Percentiles rank a stretch among this genome's conserved stretches.
Evolutionary conservation across 2,113 vertebrate genomes (phyloP).

Genomic region (Callionymus lyra): DNA sequence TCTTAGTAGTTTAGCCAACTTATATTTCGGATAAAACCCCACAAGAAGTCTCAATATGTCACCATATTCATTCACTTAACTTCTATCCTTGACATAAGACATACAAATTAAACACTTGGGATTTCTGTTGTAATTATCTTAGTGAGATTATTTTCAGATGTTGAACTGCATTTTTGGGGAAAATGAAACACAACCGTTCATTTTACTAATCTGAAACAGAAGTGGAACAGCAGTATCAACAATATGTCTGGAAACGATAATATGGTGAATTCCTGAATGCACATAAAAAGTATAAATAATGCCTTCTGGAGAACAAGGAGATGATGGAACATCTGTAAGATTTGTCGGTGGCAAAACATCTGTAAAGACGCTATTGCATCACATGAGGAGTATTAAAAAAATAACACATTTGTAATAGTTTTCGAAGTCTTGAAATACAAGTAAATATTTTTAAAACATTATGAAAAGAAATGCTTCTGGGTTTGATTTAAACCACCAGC

Average conservation of each 20-base stretch:
- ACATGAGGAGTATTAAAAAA: neutral
- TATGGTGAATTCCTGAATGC: neutral
- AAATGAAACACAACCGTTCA: neutral
- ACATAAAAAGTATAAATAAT: neutral
- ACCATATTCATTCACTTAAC: too few species aligned
- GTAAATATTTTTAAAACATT: neutral
- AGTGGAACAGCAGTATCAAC: neutral
- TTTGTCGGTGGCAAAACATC: too few species aligned
- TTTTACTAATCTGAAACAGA: neutral
- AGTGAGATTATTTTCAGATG: too few species aligned
- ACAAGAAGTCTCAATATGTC: too few species aligned
- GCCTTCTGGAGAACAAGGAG: neutral
- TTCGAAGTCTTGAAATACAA: neutral
- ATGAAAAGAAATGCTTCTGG: neutral
- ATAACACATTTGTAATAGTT: neutral
- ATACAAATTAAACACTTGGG: too few species aligned
- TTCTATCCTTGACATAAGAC: too few species aligned
- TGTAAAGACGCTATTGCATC: too few species aligned
- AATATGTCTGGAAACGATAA: slow-evolving; percentile 5
- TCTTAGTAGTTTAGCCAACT: too few species aligned
- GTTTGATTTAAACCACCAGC: too few species aligned
- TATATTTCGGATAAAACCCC: too few species aligned
- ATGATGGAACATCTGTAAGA: neutral
- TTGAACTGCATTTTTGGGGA: neutral
- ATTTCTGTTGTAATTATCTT: too few species aligned